Base-by-base conservation (phyloP, 2,113 vertebrate genomes). In the Trematocara macrostoma region DNA sequence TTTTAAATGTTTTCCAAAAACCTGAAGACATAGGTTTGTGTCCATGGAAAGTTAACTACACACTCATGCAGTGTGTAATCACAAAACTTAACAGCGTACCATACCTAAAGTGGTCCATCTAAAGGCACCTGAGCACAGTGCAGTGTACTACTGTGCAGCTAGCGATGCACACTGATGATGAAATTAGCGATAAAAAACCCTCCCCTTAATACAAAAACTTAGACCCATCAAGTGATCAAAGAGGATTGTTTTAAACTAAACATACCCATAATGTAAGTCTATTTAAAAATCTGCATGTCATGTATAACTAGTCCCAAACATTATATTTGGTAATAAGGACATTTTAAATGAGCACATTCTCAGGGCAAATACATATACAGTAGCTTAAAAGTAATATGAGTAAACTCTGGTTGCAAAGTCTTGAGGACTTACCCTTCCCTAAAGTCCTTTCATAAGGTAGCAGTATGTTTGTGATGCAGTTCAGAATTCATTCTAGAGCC, bases 121-220 rank as follows among this genome's bases (percentile, higher is more conserved):
- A 56, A 56, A 23, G 6, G 20, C 52, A 7, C 52, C 52, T 55
- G 23, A 87, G 12, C 47, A 92, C 31, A 88, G 42, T 3, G 92
- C 88, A 18, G 59, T 92, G 12, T 95, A 94, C 5, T 94, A 86
- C 87, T 95, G 94, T 93, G 92, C 94, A 84, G 29, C 29, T 31
- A 59, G 8, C 0, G 14, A 10, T 34, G 8, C 14, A 59, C 57
- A 4, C 31, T 31, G n/a, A 56, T 6, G 4, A 35, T 35, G 8
- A 35, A 35, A 35, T 35, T 35, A 3, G 35, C 1, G 8, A 35
- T 12, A 11, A 53, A 23, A 53, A 23, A 0, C 23, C 11, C 23
- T 56, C 7, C 23, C 55, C 0, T 56, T 15, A 29, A 12, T 23
- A 59, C 56, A 59, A 6, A 59, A 56, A 51, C 49, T 18, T 10